Base-by-base conservation (phyloP, 2,888 invertebrate species). In the Leptogaster cylindrica region DNA sequence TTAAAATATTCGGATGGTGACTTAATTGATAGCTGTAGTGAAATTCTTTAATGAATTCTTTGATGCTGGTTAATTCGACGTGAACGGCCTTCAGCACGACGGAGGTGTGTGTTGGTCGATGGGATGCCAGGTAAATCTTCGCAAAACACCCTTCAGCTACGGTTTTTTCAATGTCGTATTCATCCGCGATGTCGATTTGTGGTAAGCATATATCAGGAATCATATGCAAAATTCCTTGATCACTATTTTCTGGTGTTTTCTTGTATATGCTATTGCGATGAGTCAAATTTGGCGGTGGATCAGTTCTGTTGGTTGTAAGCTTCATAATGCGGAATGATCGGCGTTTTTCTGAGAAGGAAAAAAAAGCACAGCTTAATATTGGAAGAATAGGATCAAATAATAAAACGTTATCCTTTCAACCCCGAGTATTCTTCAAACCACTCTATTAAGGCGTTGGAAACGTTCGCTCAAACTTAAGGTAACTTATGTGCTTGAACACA, bases 21-120 rank as follows among this genome's bases (percentile, higher is more conserved):
- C 89, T 89, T 0, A 92, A 81, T 76, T 89, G 89, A 74, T 89
- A 90, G 72, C 89, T 89, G 78, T 89, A 90, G 75, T 90, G 89
- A 76, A 89, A 89, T 77, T 92, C 92, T 46, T 89, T 84, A 74
- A 87, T 85, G 77, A 92, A 92, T 75, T 91, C 87, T 72, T 83
- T 84, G 27, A 84, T 77, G 2, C 83, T 81, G 2, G 86, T 85
- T 36, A 85, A 75, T 70, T 86, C 86, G 2, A 85, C 84, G 73
- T 86, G 86, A 1, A 87, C 84, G 1, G 87, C 87, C 75, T 91
- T 91, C 7, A 91, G 81, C 0, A 89, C 89, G 46, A 91, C 87
- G 28, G 84, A 83, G 2, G 86, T 85, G 71, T 87, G 86, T 31
- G 87, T 85, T 39, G 82, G 80, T 8, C 82, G 78, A 74, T 86